Percentiles rank a stretch among this genome's conserved stretches.
phyloP scores from a whole-genome alignment of 2,888 invertebrate species.

The Noctua fimbriata region DNA sequence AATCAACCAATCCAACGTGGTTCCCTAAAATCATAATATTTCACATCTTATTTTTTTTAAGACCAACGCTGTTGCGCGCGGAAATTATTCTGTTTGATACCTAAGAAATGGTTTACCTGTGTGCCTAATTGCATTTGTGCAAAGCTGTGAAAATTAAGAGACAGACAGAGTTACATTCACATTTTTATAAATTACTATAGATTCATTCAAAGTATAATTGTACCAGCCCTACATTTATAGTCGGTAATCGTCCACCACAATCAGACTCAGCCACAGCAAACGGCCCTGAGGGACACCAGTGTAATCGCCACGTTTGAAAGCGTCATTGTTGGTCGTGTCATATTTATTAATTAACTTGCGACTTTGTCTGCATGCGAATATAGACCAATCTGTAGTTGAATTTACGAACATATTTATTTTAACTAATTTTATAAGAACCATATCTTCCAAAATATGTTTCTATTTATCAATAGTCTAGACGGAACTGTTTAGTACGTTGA shows the following conservation, averaged over 20 bases:
- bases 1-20: not conserved
- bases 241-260: conserved; percentile 30
- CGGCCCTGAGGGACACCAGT: conserved; percentile 43
- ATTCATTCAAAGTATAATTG: not conserved
- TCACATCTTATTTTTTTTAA: not conserved
- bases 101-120: not conserved
- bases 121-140: not conserved
- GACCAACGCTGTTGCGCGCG: too few species aligned
- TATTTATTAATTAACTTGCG: conserved; percentile 35
- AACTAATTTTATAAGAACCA: not conserved
- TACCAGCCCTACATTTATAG: conserved; percentile 17
- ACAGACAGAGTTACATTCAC: not conserved
- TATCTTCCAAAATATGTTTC: not conserved
- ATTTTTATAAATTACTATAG: not conserved
- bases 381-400: not conserved
- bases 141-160: not conserved
- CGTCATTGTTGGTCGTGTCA: conserved; percentile 30
- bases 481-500: not conserved
- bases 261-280: conserved; percentile 43
- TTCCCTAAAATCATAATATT: not conserved
- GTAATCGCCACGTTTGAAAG: conserved; percentile 41
- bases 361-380: conserved; percentile 8
- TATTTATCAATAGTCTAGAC: not conserved
- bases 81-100: not conserved
- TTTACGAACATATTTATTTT: not conserved